Conservation (phyloP, 2,113 vertebrate genomes). For the Crotalus tigris region DNA sequence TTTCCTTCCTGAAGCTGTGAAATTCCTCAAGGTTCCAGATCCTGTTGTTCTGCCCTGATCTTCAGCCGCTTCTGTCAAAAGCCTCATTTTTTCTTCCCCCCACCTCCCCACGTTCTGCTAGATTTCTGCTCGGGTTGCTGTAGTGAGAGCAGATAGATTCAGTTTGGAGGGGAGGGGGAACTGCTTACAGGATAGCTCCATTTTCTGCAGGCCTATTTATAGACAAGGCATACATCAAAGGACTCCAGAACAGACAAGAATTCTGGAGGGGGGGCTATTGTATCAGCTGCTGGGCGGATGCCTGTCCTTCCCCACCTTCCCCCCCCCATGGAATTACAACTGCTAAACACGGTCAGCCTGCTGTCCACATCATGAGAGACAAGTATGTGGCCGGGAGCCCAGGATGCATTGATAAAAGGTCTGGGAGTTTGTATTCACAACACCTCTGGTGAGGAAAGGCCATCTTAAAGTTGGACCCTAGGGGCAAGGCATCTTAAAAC, state of each 20-base stretch:
- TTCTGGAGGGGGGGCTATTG: neutral
- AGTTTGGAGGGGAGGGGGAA: neutral
- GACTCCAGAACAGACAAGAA: neutral
- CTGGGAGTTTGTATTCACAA: neutral
- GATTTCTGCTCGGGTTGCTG: neutral
- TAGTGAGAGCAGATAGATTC: neutral
- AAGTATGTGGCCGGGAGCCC: neutral
- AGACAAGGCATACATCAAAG: constrained; percentile 11
- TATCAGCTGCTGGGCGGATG: constrained; percentile 12
- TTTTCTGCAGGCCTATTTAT: constrained; percentile 28
- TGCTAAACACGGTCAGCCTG: neutral
- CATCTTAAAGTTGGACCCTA: neutral
- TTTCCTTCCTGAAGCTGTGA: neutral
- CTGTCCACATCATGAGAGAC: neutral
- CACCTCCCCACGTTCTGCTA: neutral
- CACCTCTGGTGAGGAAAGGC: neutral
- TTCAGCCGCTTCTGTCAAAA: neutral
- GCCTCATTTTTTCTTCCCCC: too few relatives aligned
- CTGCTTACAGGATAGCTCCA: constrained; percentile 1
- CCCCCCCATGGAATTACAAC: neutral
- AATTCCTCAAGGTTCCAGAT: neutral
- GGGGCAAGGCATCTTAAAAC: neutral
- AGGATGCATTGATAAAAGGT: neutral
- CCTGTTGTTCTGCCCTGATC: neutral
- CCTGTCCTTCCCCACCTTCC: neutral